Percentiles rank a stretch among this genome's conserved stretches.
phyloP scores from a whole-genome alignment of 2,113 vertebrate species.

The Pluvialis apricaria region DNA sequence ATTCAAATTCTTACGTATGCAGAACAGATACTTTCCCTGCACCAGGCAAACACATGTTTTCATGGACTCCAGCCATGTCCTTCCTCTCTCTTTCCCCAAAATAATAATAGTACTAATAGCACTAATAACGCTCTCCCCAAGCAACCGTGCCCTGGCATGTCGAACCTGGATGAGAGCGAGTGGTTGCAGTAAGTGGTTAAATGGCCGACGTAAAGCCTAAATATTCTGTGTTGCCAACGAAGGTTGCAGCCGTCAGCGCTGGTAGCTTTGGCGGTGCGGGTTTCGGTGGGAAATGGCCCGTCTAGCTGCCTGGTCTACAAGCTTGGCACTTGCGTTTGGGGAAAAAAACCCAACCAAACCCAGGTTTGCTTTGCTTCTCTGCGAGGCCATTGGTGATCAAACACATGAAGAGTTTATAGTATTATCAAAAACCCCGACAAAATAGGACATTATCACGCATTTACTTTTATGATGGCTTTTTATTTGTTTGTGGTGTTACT shows the following conservation, averaged over 20 bases:
- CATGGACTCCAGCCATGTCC: background rate
- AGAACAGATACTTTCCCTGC: background rate
- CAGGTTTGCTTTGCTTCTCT: background rate
- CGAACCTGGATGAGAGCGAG: background rate
- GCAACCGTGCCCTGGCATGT: accelerated
- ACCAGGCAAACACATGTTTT: background rate
- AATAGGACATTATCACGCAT: accelerated
- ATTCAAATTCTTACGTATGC: background rate
- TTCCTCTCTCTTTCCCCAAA: background rate
- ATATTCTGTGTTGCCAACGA: background rate
- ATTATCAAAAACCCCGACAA: background rate
- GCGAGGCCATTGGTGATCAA: accelerated
- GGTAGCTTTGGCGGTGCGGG: background rate
- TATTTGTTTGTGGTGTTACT: background rate
- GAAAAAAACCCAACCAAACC: background rate
- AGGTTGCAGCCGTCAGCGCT: accelerated
- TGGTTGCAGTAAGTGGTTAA: background rate
- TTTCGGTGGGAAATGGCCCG: background rate
- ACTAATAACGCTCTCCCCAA: background rate
- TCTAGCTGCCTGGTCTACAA: accelerated
- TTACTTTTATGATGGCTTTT: background rate
- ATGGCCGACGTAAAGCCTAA: background rate
- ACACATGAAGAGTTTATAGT: background rate
- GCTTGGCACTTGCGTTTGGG: background rate
- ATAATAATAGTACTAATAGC: background rate